Evolutionary conservation across 2,113 vertebrate species (phyloP).

Genomic region (Semnornis frantzii): DNA sequence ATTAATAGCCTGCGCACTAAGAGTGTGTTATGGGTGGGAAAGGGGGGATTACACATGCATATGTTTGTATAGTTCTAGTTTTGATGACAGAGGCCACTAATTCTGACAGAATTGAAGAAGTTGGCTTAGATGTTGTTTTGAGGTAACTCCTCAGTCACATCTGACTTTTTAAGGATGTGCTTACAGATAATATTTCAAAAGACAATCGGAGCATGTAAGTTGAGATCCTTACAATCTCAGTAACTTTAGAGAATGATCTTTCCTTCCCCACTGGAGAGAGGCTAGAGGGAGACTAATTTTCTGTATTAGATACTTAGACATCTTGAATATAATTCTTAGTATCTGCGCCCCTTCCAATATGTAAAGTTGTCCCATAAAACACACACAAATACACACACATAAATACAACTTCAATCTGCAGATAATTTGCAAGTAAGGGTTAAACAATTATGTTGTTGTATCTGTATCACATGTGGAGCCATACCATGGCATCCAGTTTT

Average conservation of each 20-base stretch:
- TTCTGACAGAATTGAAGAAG: neutral
- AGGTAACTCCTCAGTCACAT: neutral
- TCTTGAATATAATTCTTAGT: neutral
- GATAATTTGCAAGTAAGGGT: neutral
- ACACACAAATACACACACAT: neutral
- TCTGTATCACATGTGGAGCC: neutral
- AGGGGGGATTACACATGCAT: rapidly evolving
- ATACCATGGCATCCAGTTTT: neutral
- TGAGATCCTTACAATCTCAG: neutral
- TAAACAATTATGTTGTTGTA: neutral
- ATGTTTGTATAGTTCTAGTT: neutral
- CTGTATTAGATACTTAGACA: neutral
- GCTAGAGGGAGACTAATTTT: neutral
- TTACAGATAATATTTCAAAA: neutral
- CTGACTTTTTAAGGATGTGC: neutral
- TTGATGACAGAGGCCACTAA: neutral
- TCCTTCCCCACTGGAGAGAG: neutral
- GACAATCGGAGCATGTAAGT: neutral
- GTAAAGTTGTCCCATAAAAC: neutral
- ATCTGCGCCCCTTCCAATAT: neutral
- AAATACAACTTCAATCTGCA: neutral
- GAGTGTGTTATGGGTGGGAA: too few species aligned
- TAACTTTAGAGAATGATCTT: neutral
- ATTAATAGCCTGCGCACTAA: neutral
- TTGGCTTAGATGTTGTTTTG: neutral